These are phyloP conservation scores for Sweltsa coloradensis DNA, from an alignment of 1,140 invertebrate genomes.

Conservation along the genomic window DNA sequence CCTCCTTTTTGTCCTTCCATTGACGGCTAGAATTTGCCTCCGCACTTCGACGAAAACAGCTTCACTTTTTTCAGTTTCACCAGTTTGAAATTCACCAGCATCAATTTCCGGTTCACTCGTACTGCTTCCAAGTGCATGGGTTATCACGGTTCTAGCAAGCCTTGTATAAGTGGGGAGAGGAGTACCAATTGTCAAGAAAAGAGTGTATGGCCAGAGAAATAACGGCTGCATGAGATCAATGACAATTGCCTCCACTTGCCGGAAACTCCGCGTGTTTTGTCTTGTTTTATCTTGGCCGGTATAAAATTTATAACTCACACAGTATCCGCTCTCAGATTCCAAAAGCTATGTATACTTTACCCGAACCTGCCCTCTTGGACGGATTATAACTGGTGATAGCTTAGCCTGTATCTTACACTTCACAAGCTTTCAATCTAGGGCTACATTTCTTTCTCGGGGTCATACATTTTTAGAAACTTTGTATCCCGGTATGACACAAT, in stretches of 20 bases:
- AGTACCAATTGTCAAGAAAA: constrained; percentile 14
- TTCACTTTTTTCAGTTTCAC: constrained; percentile 13
- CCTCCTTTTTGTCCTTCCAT: constrained; percentile 17
- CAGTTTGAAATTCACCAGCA: constrained; percentile 14
- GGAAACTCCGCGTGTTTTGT: neutral
- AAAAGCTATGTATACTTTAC: constrained; percentile 6
- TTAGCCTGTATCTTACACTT: constrained; percentile 13
- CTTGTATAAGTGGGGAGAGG: constrained; percentile 15
- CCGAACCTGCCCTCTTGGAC: constrained; percentile 11
- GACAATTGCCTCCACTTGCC: constrained; percentile 1
- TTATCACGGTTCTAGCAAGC: constrained; percentile 9
- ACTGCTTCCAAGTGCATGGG: constrained; percentile 16
- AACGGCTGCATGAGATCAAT: neutral
- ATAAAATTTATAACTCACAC: constrained; percentile 9
- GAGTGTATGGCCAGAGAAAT: constrained; percentile 3
- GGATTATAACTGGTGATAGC: constrained; percentile 13
- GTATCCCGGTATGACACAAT: constrained; percentile 6
- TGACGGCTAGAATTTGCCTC: constrained; percentile 11
- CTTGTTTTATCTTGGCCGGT: constrained; percentile 8
- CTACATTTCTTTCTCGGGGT: constrained; percentile 5
- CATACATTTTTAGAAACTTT: constrained; percentile 13
- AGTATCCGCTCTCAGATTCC: constrained; percentile 3
- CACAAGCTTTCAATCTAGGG: constrained; percentile 11
- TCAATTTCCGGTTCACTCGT: constrained; percentile 16
- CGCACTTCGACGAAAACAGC: neutral